A percentile compares a stretch with the other conserved stretches of the same genome.
phyloP scores from a whole-genome alignment of 2,797 vertebrate species.

The Hirundo rustica region DNA sequence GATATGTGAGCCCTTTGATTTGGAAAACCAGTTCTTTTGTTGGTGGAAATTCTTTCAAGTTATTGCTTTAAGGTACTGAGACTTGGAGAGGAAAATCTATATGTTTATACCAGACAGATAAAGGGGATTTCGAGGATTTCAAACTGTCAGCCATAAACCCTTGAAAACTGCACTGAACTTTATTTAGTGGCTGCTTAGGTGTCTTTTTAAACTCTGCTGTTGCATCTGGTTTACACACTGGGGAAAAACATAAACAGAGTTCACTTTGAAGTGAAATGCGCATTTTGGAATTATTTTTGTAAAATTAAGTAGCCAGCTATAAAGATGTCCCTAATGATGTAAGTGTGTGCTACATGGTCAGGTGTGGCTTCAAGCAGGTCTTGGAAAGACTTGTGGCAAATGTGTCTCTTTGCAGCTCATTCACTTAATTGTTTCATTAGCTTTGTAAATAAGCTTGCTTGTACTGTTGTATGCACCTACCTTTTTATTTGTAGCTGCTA shows the following conservation, averaged over 20 bases:
- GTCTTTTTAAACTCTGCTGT: neutral
- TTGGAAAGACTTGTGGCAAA: conserved; percentile 6
- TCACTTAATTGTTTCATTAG: neutral
- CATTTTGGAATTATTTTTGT: conserved; percentile 44
- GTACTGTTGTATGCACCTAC: neutral
- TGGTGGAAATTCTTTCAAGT: neutral
- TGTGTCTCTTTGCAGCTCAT: neutral
- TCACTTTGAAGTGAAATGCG: neutral
- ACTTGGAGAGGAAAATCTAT: neutral
- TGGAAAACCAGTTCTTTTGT: neutral
- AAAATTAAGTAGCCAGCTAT: neutral
- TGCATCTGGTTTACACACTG: neutral
- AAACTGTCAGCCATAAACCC: neutral
- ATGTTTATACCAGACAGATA: neutral
- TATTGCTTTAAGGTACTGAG: neutral
- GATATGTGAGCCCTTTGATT: neutral
- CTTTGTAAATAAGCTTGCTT: neutral
- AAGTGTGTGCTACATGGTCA: neutral
- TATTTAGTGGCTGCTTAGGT: neutral
- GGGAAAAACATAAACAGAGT: neutral
- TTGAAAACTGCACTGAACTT: conserved; percentile 22
- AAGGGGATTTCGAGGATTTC: neutral
- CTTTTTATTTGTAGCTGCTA: conserved; percentile 50
- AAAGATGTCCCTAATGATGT: neutral
- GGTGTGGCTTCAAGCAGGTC: neutral